Evolutionary conservation across 1,140 invertebrate genomes (phyloP).

Genomic region (Rhyzopertha dominica): DNA sequence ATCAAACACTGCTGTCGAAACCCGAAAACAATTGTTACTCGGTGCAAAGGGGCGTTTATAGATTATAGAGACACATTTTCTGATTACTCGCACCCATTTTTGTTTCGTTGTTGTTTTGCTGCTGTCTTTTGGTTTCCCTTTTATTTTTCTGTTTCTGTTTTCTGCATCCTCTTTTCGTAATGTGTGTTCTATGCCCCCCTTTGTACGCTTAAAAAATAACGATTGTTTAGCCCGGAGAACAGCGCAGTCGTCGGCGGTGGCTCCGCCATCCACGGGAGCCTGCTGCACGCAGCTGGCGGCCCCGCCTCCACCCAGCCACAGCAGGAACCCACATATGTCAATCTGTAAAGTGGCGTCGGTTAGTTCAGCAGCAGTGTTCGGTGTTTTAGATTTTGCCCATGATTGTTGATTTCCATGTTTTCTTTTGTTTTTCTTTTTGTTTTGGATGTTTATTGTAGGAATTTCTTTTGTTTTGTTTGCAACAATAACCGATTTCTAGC

Average conservation of each 20-base stretch:
- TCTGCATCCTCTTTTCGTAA: constrained; percentile 13
- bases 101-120: constrained; percentile 18
- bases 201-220: constrained; percentile 44
- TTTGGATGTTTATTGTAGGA: constrained; percentile 19
- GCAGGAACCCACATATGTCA: constrained; percentile 88
- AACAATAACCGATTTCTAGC: no score
- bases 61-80: constrained; percentile 48
- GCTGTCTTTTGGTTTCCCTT: constrained; percentile 18
- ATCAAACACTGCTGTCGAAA: constrained; percentile 42
- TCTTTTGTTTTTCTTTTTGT: constrained; percentile 22
- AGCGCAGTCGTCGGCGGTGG: constrained; percentile 54
- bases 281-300: constrained; percentile 44
- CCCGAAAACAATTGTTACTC: constrained; percentile 42
- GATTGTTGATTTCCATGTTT: constrained; percentile 18
- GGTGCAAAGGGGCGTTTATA: constrained; percentile 37
- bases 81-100: constrained; percentile 38
- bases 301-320: constrained; percentile 66
- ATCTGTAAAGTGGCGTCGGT: constrained; percentile 77
- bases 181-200: constrained; percentile 31
- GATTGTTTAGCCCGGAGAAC: constrained; percentile 54
- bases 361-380: constrained; percentile 56
- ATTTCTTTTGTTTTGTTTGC: constrained; percentile 10
- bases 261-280: constrained; percentile 50
- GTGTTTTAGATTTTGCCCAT: constrained; percentile 36
- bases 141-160: constrained; percentile 10